Base-by-base conservation (phyloP, 1,140 invertebrate genomes). In the Cepaea nemoralis region DNA sequence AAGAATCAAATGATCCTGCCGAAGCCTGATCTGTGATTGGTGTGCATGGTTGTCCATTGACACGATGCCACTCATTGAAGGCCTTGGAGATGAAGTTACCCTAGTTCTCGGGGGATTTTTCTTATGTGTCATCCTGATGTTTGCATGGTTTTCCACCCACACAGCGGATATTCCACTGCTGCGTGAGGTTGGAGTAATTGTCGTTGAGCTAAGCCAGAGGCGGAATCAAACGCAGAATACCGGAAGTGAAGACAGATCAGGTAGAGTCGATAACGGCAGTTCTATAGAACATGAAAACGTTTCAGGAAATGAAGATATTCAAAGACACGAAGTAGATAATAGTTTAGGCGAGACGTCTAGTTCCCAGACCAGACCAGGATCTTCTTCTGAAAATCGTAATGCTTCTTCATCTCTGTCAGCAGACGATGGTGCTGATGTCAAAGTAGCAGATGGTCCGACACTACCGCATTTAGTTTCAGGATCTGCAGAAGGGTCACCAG, bases 41-140 rank as follows among this genome's bases (percentile, higher is more conserved):
- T 59, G 55, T 59, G 24, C 55, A 19, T 59, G 55, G 55, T 59
- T 12, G 0, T 63, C n/a, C 16, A 8, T 63, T 22, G 59, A 63
- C 77, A 86, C 14, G 35, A 91, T 91, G 90, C 81, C 89, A 77
- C 76, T 91, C 19, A 88, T 96, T 74, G 95, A 95, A 88, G 95
- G 95, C 45, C 92, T 96, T 39, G 95, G 95, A n/a, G 95, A 96
- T 92, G 95, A 96, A 93, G 95, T 96, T 37, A 93, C 94, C 33
- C 92, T 95, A 83, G 95, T 95, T 88, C 93, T 95, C 85, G 93
- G 93, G 35, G 35, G 87, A 33, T 24, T 89, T 16, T 27, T 87
- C 24, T 87, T 94, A 40, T 88, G 95, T 79, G 86, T 94, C 33
- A 90, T 94, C 19, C 86, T 95, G 0, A 82, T 94, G 82, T 84